phyloP scores from a whole-genome alignment of 2,113 vertebrate species.

The Otolemur garnettii region DNA sequence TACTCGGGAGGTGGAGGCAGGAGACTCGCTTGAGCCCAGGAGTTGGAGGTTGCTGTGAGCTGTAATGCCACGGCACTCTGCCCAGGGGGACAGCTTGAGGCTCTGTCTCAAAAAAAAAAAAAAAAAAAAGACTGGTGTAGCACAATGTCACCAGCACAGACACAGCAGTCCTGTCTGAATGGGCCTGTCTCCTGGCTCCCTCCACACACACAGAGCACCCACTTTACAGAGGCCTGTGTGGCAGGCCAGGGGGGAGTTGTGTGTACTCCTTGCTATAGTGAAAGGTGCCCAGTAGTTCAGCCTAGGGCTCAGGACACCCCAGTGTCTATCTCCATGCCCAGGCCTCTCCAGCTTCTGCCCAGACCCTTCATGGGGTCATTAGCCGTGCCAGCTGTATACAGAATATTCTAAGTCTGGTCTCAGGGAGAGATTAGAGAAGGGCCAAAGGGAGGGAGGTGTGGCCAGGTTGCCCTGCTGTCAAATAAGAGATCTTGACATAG shows the following conservation, averaged over 20 bases:
- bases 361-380: background rate
- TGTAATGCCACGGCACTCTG: no score
- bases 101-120: no score
- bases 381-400: background rate
- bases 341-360: background rate
- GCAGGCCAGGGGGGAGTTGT: no score
- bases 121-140: no score
- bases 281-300: accelerated
- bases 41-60: no score
- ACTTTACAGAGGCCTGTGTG: background rate
- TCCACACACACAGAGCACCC: background rate
- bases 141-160: accelerated
- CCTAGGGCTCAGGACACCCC: background rate
- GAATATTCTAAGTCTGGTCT: background rate
- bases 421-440: background rate
- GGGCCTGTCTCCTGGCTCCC: accelerated
- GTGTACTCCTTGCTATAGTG: background rate
- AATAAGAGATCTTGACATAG: background rate
- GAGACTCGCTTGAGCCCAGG: no score
- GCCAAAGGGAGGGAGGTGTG: background rate
- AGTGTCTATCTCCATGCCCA: accelerated
- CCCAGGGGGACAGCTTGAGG: no score
- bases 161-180: background rate
- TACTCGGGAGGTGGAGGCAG: no score
- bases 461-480: background rate